These are phyloP conservation scores for Xyrichtys novacula DNA, from an alignment of 2,797 vertebrate genomes.

Conservation along the genomic window DNA sequence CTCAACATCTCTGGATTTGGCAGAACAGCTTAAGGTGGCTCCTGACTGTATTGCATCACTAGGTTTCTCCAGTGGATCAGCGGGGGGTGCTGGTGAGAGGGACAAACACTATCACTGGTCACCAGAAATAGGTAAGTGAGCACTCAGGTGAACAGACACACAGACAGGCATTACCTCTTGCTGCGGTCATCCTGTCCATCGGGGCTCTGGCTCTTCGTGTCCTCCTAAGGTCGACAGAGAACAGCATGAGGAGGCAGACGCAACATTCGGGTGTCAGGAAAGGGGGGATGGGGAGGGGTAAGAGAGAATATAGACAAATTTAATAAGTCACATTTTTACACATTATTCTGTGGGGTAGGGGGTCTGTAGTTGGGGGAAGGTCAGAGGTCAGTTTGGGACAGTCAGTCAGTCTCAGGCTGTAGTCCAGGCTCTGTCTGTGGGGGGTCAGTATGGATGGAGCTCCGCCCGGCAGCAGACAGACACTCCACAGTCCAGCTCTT, in stretches of 20 bases:
- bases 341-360: conserved; percentile 49
- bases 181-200: conserved; percentile 92
- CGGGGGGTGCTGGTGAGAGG: too few species aligned
- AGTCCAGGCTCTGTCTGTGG: not conserved
- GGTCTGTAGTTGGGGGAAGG: conserved; percentile 36
- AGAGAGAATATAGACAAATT: conserved; percentile 94
- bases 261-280: conserved; percentile 94
- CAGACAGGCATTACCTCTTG: conserved; percentile 87
- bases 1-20: too few species aligned
- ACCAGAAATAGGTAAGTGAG: not conserved
- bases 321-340: conserved; percentile 83
- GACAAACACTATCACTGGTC: not conserved
- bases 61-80: not conserved
- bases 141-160: not conserved
- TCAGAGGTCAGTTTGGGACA: conserved; percentile 63
- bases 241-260: conserved; percentile 95
- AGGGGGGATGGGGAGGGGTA: conserved; percentile 87
- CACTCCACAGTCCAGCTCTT: conserved; percentile 90
- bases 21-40: too few species aligned
- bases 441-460: conserved; percentile 79
- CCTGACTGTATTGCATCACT: not conserved
- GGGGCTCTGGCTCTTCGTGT: conserved; percentile 93
- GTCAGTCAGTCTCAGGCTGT: conserved; percentile 86
- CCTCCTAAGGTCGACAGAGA: conserved; percentile 99
- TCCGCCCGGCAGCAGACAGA: conserved; percentile 76